A percentile compares a stretch with the other conserved stretches of the same genome.
phyloP scores from a whole-genome alignment of 2,888 invertebrate genomes.

The Drosophila austrosaltans region DNA sequence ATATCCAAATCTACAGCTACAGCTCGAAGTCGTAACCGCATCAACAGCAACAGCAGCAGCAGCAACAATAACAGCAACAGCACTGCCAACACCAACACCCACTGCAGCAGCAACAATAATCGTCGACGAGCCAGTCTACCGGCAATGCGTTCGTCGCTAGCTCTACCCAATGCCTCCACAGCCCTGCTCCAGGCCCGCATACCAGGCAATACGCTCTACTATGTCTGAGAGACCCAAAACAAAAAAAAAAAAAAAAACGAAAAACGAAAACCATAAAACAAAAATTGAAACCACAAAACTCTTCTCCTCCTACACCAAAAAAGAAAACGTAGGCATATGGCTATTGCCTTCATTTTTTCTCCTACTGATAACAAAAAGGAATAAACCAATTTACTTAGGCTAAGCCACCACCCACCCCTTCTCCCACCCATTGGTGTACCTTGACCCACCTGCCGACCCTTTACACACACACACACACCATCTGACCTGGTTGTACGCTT shows the following conservation, averaged over 20 bases:
- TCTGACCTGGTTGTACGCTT: too few species aligned
- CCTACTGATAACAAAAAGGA: background rate
- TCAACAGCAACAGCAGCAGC: conserved; percentile 19
- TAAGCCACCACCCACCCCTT: conserved; percentile 28
- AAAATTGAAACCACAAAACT: background rate
- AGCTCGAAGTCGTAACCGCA: conserved; percentile 15
- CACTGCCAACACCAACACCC: background rate
- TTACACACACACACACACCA: conserved; percentile 5
- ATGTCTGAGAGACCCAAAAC: conserved; percentile 67
- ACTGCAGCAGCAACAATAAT: conserved; percentile 19
- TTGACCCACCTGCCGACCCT: conserved; percentile 19
- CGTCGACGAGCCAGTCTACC: conserved; percentile 69
- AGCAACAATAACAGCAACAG: conserved; percentile 29
- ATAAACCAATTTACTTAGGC: conserved; percentile 20
- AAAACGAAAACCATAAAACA: background rate
- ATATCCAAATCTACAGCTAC: conserved; percentile 41
- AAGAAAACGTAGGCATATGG: conserved; percentile 47
- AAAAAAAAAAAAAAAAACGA: background rate
- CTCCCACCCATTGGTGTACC: conserved; percentile 14
- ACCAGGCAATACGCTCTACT: conserved; percentile 81
- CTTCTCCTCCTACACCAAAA: conserved; percentile 29
- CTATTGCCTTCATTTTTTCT: background rate
- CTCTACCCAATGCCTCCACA: conserved; percentile 69
- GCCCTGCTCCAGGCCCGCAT: conserved; percentile 79
- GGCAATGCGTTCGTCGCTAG: conserved; percentile 51